These are phyloP conservation scores for Thalassaphorura encarpata DNA, from an alignment of 1,140 invertebrate species.

Conservation along the genomic window DNA sequence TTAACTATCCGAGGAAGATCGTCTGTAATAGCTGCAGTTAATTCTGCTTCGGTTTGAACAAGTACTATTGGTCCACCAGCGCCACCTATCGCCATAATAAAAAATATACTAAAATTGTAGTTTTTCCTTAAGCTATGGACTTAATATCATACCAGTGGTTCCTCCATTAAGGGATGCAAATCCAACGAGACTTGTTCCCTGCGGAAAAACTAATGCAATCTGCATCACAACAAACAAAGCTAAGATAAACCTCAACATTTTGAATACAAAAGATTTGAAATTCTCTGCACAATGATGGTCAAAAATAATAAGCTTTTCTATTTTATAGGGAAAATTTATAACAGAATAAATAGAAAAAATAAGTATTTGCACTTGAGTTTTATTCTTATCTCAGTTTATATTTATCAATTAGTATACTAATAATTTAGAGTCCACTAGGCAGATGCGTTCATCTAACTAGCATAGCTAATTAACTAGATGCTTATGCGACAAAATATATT, in stretches of 20 bases:
- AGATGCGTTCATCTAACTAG: too few relatives aligned
- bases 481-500: too few relatives aligned
- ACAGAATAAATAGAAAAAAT: not conserved
- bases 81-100: not conserved
- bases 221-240: not conserved
- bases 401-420: too few relatives aligned
- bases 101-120: not conserved
- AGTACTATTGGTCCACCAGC: not conserved
- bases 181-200: not conserved
- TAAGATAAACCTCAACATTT: too few relatives aligned
- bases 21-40: not conserved
- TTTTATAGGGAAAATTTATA: not conserved
- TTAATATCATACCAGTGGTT: not conserved
- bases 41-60: not conserved
- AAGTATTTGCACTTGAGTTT: not conserved
- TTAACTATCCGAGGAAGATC: conserved; percentile 1
- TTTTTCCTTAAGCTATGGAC: not conserved
- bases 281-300: not conserved
- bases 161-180: not conserved
- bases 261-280: too few relatives aligned
- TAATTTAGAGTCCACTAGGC: too few relatives aligned
- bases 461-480: too few relatives aligned
- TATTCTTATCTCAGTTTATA: too few relatives aligned
- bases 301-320: not conserved
- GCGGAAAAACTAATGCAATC: too few relatives aligned